These are phyloP conservation scores for Anas platyrhynchos DNA, from an alignment of 2,113 vertebrate genomes.

Conservation along the genomic window DNA sequence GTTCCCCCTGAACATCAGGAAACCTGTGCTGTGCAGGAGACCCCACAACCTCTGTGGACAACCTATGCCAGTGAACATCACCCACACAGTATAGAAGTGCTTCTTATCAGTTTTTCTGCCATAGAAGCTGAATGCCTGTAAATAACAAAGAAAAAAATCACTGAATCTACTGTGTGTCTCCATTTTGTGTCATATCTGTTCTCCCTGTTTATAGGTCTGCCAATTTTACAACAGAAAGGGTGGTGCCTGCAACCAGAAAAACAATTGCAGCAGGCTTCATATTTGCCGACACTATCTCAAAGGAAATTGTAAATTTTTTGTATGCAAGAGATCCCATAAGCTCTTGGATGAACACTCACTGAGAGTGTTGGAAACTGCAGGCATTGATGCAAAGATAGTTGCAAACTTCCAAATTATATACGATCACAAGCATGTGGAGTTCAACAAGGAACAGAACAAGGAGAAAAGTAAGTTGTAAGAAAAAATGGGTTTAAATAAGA, in stretches of 20 bases:
- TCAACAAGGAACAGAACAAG: background rate
- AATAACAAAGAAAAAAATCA: background rate
- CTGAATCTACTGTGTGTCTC: background rate
- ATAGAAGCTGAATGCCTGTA: background rate
- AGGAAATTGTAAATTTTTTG: constrained; percentile 68
- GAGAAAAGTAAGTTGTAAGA: constrained; percentile 46
- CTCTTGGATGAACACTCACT: constrained; percentile 12
- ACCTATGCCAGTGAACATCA: too few species aligned
- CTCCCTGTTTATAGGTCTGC: constrained; percentile 61
- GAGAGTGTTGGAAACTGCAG: constrained; percentile 48
- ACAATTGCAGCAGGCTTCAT: constrained; percentile 74
- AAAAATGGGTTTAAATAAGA: background rate
- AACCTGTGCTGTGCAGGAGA: background rate
- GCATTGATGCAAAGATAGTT: constrained; percentile 2
- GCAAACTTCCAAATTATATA: constrained; percentile 75
- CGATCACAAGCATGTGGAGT: constrained; percentile 30
- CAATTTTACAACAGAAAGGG: constrained; percentile 69
- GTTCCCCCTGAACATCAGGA: background rate
- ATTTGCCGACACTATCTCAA: constrained; percentile 75
- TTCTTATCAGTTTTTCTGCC: background rate
- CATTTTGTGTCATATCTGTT: background rate
- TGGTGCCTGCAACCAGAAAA: constrained; percentile 43
- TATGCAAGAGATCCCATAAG: constrained; percentile 72
- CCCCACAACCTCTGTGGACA: too few species aligned
- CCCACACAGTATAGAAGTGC: too few species aligned